phyloP scores from a whole-genome alignment of 2,797 vertebrate genomes.

The Neosilurus hyrtlii region DNA sequence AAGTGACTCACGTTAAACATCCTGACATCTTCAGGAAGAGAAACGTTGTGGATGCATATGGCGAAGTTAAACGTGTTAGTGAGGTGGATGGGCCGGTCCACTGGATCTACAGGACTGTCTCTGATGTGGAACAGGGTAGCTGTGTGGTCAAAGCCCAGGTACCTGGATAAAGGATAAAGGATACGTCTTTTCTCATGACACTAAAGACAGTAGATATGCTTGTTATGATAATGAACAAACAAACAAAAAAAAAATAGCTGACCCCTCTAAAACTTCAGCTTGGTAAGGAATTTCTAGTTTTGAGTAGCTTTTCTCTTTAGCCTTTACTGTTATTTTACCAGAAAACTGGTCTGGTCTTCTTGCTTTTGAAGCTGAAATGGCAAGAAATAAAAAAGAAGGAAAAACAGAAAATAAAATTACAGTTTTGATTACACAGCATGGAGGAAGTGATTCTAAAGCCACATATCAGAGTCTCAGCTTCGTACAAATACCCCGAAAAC shows the following conservation, averaged over 20 bases:
- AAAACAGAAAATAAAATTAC: slow-evolving; percentile 9
- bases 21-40: slow-evolving; percentile 89
- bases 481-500: not conserved
- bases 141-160: slow-evolving; percentile 94
- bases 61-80: slow-evolving; percentile 94
- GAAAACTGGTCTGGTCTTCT: slow-evolving; percentile 88
- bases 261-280: slow-evolving; percentile 97
- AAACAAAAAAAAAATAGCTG: slow-evolving; percentile 59
- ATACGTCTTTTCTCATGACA: not conserved
- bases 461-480: not conserved
- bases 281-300: slow-evolving; percentile 99
- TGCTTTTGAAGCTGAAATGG: slow-evolving; percentile 88
- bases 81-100: slow-evolving; percentile 87
- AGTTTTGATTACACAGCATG: not conserved
- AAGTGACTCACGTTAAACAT: slow-evolving; percentile 86
- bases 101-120: slow-evolving; percentile 89
- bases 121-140: slow-evolving; percentile 95
- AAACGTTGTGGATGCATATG: slow-evolving; percentile 87
- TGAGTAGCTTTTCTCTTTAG: slow-evolving; percentile 96
- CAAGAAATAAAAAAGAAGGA: slow-evolving; percentile 40
- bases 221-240: not conserved
- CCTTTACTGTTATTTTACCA: slow-evolving; percentile 98
- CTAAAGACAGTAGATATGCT: not conserved
- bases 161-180: slow-evolving; percentile 64
- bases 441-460: not conserved